Conservation (phyloP, 1,140 invertebrate genomes). For the Ceratoteleas bidentatus region DNA sequence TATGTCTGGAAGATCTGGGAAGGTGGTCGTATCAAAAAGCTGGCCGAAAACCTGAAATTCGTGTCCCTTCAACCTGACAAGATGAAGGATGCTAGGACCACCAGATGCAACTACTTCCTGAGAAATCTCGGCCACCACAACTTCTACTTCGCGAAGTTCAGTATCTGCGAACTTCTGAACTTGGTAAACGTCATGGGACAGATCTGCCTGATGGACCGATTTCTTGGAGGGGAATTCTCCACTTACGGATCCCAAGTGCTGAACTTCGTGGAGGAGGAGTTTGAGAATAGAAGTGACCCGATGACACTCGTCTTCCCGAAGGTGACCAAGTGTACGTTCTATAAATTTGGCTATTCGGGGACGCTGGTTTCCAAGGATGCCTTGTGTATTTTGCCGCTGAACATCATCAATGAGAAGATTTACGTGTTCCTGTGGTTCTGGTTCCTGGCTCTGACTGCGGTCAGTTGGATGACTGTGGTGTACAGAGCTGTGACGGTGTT, state of each 20-base stretch:
- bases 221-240: not conserved
- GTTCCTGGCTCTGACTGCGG: not conserved
- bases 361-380: not conserved
- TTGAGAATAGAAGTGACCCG: not conserved
- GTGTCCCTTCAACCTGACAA: not conserved
- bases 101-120: not conserved
- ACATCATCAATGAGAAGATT: not conserved
- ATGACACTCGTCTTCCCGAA: not conserved
- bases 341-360: not conserved
- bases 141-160: not conserved
- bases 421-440: slow-evolving; percentile 2
- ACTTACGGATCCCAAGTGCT: not conserved
- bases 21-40: not conserved
- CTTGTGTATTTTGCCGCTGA: not conserved
- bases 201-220: not conserved
- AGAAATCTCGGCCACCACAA: not conserved
- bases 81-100: not conserved
- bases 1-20: not conserved
- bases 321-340: not conserved
- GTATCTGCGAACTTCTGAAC: not conserved
- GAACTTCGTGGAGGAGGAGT: not conserved
- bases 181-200: not conserved
- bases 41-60: not conserved
- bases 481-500: not conserved
- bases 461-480: not conserved